Evolutionary conservation across 2,113 vertebrate species (phyloP), one percentile per base, ranked within the genome.

Genomic region (Nothocercus julius): DNA sequence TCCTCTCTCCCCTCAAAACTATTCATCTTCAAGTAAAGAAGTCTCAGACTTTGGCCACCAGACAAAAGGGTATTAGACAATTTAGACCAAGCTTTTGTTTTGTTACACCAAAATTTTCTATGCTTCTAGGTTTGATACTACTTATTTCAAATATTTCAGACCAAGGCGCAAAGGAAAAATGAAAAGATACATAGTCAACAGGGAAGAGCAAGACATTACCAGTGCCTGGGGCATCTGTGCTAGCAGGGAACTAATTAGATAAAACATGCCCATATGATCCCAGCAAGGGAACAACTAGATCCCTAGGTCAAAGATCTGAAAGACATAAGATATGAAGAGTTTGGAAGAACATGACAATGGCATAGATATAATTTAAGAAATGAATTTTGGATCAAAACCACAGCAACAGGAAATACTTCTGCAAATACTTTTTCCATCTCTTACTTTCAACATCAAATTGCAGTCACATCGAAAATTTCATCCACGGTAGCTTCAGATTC

Each of bases 381-480:
- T 47, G 82, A 80, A 90, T 85, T 59, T 45, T 87, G 45, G 81
- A 70, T 87, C 62, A 90, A 59, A 7, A 49, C 16, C 8, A 82
- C 47, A 27, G 51, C 34, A 82, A 68, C 14, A 92, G 45, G 36
- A 92, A 85, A 75, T 66, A 68, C 77, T 89, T 83, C 66, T 22
- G 75, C 10, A 58, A 78, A 89, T 58, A 67, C 9, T 78, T 34
- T 30, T 64, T 72, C 56, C 34, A 90, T 81, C 28, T 66, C n/a
- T 87, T 76, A 80, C 51, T 91, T 77, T 89, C 88, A 81, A 49
- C 51, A 51, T 86, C 75, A 82, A 88, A 84, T 67, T 78, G n/a
- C 44, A 81, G 44, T 53, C 45, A 80, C 19, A 38, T 12, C 68
- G 51, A 85, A 22, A 74, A 89, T 70, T 82, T 73, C 69, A 85